Evolutionary conservation across 2,797 vertebrate species (phyloP).

Genomic region (Ambastaia sidthimunki): DNA sequence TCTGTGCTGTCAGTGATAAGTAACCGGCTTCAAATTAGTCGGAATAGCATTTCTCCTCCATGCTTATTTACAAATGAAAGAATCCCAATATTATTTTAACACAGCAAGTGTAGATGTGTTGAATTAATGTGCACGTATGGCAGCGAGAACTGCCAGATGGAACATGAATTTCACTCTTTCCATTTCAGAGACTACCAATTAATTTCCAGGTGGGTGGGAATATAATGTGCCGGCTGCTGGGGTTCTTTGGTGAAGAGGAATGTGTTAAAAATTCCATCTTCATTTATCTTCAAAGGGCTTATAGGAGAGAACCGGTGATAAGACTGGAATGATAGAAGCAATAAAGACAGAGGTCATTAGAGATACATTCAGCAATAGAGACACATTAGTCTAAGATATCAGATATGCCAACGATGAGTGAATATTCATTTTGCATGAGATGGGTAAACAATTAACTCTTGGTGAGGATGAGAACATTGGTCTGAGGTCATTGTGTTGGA

Average conservation of each 20-base stretch:
- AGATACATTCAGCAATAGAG: background rate
- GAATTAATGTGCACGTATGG: constrained; percentile 39
- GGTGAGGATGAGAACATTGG: background rate
- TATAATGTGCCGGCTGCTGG: constrained; percentile 25
- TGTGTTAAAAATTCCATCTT: constrained; percentile 25
- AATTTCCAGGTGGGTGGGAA: constrained; percentile 50
- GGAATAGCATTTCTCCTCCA: constrained; percentile 1
- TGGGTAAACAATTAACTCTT: background rate
- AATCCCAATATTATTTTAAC: constrained; percentile 27
- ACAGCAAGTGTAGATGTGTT: constrained; percentile 11
- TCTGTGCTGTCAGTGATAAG: constrained; percentile 26
- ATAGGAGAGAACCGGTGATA: constrained; percentile 4
- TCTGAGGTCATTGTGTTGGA: background rate
- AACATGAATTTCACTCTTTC: constrained; percentile 31
- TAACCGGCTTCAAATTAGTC: background rate
- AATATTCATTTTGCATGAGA: background rate
- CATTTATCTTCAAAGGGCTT: constrained; percentile 32
- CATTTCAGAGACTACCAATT: constrained; percentile 39
- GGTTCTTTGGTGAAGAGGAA: constrained; percentile 31
- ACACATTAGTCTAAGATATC: background rate
- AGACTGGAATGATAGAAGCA: constrained; percentile 4
- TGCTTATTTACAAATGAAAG: constrained; percentile 21
- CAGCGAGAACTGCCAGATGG: constrained; percentile 30
- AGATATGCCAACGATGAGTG: background rate
- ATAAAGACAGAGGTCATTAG: constrained; percentile 8